Percentiles rank a stretch among this genome's conserved stretches.
phyloP scores from a whole-genome alignment of 2,113 vertebrate genomes.

The Xenopus laevis region DNA sequence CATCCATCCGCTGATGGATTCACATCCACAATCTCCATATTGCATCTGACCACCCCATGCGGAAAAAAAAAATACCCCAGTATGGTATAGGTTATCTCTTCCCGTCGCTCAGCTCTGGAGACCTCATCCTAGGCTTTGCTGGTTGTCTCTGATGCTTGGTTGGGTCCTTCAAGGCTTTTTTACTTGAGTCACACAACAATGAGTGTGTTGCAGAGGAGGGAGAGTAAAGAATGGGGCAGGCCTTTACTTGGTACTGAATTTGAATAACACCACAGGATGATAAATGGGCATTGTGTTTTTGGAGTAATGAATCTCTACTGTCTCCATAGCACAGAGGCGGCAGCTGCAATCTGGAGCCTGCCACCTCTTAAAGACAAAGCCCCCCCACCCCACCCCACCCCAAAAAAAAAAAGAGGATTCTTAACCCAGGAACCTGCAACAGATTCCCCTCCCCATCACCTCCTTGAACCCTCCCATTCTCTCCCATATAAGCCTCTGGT shows the following conservation, averaged over 20 bases:
- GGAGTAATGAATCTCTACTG: constrained; percentile 98
- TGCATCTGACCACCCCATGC: constrained; percentile 37
- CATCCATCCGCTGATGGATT: constrained; percentile 13
- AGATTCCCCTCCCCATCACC: constrained; percentile 40
- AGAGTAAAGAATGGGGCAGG: constrained; percentile 86
- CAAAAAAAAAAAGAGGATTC: constrained; percentile 4
- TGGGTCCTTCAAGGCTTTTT: constrained; percentile 71
- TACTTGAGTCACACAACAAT: constrained; percentile 82
- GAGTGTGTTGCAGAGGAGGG: constrained; percentile 77
- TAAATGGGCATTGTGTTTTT: constrained; percentile 99
- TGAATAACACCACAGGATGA: constrained; percentile 99
- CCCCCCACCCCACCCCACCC: constrained; percentile 60
- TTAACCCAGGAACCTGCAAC: constrained; percentile 48
- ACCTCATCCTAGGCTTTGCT: constrained; percentile 45
- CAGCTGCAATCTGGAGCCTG: constrained; percentile 94
- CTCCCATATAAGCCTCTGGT: constrained; percentile 36
- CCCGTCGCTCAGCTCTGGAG: constrained; percentile 52
- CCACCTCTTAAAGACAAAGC: constrained; percentile 98
- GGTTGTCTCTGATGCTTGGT: constrained; percentile 62
- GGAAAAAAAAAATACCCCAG: background rate
- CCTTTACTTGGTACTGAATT: constrained; percentile 98
- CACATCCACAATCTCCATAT: constrained; percentile 42
- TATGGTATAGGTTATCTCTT: constrained; percentile 7
- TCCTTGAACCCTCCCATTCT: constrained; percentile 34
- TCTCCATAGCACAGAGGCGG: constrained; percentile 85